Evolutionary conservation across 2,797 vertebrate species (phyloP).

Genomic region (Allobates femoralis): DNA sequence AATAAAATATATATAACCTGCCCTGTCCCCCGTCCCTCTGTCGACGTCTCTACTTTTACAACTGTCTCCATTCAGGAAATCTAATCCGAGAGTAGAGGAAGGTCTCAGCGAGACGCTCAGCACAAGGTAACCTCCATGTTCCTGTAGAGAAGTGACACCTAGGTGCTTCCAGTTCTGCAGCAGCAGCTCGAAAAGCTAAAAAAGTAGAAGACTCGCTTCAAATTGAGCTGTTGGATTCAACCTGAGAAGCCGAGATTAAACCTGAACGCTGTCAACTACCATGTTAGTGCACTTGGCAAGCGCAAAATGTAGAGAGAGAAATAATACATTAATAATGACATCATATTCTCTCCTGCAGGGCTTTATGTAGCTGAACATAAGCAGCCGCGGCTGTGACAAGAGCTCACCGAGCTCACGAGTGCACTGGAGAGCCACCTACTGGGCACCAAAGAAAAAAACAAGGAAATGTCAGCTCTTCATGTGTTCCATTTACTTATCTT

Average conservation of each 20-base stretch:
- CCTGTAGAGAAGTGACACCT: conserved; percentile 61
- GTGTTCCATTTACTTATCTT: background rate
- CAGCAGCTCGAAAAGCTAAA: conserved; percentile 67
- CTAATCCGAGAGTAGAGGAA: conserved; percentile 63
- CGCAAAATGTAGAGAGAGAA: conserved; percentile 61
- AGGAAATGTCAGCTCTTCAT: conserved; percentile 17
- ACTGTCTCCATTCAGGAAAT: conserved; percentile 65
- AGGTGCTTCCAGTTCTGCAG: conserved; percentile 67
- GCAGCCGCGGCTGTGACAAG: conserved; percentile 27
- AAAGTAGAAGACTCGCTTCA: conserved; percentile 60
- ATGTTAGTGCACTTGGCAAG: conserved; percentile 64
- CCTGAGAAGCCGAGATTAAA: conserved; percentile 68
- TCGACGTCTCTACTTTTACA: conserved; percentile 49
- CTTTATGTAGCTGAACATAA: conserved; percentile 20
- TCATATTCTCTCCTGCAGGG: conserved; percentile 58
- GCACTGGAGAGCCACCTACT: conserved; percentile 65
- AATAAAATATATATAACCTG: conserved; percentile 25
- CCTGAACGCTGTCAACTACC: conserved; percentile 64
- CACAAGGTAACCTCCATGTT: conserved; percentile 65
- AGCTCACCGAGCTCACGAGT: background rate
- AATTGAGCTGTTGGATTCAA: conserved; percentile 64
- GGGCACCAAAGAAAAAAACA: conserved; percentile 54
- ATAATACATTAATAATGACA: conserved; percentile 62
- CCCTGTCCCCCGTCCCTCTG: conserved; percentile 15
- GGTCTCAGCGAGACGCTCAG: conserved; percentile 67